Conservation (phyloP, 2,888 invertebrate genomes). For the Erebia ligea region DNA sequence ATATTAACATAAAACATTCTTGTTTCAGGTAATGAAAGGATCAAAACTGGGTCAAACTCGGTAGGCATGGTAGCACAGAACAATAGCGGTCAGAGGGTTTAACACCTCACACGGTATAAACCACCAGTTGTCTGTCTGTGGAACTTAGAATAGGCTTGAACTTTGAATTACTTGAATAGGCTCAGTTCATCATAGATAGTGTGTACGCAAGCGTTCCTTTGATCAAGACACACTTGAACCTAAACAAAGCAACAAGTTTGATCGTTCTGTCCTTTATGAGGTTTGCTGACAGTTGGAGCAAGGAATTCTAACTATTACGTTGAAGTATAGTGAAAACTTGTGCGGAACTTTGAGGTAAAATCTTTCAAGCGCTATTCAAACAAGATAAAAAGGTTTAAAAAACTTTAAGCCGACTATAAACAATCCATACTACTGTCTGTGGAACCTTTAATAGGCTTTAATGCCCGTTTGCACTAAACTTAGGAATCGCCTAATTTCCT, state of each 20-base stretch:
- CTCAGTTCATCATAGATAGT: neutral
- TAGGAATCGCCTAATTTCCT: too few relatives aligned
- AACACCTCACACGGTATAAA: neutral
- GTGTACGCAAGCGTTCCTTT: slow-evolving; percentile 9
- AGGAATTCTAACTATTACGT: neutral
- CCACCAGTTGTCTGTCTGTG: neutral
- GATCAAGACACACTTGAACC: slow-evolving; percentile 14
- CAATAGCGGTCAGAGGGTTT: neutral
- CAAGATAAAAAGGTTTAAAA: too few relatives aligned
- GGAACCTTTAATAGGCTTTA: too few relatives aligned
- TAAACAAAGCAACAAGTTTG: slow-evolving; percentile 12
- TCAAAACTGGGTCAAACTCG: neutral
- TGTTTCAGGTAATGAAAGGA: slow-evolving; percentile 22
- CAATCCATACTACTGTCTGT: too few relatives aligned
- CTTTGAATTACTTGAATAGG: too few relatives aligned
- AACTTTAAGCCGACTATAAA: too few relatives aligned
- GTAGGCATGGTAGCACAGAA: neutral
- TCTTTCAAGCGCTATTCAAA: too few relatives aligned
- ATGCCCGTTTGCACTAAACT: too few relatives aligned
- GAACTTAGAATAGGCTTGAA: neutral
- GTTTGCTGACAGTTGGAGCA: neutral
- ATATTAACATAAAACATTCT: neutral
- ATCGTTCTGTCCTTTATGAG: neutral
- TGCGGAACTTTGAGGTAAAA: too few relatives aligned
- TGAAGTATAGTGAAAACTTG: too few relatives aligned